These are phyloP conservation scores for Drosophila yakuba DNA, from an alignment of 1,140 invertebrate genomes.

Conservation along the genomic window DNA sequence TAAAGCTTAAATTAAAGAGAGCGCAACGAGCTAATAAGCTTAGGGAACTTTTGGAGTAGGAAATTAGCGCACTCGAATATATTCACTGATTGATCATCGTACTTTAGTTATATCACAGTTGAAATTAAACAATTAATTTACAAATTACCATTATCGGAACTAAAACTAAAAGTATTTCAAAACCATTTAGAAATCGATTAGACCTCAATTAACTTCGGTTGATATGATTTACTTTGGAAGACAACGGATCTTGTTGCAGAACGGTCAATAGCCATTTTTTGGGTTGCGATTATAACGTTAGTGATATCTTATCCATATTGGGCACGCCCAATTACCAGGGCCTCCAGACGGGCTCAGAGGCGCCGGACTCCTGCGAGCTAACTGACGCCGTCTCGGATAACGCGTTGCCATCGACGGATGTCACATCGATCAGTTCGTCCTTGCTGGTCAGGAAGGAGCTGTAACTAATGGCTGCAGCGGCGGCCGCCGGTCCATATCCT, in stretches of 20 bases:
- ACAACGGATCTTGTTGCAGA: constrained; percentile 74
- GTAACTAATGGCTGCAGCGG: constrained; percentile 63
- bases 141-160: constrained; percentile 38
- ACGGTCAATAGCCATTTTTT: constrained; percentile 65
- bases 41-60: constrained; percentile 55
- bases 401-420: constrained; percentile 73
- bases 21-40: constrained; percentile 32
- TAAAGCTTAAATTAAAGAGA: constrained; percentile 65
- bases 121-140: constrained; percentile 60
- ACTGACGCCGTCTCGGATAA: constrained; percentile 75
- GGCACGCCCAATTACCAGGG: constrained; percentile 65
- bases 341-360: constrained; percentile 76
- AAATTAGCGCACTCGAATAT: constrained; percentile 42
- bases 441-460: constrained; percentile 64
- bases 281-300: constrained; percentile 58
- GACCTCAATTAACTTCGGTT: constrained; percentile 13
- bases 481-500: constrained; percentile 59
- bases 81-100: constrained; percentile 45
- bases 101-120: constrained; percentile 74
- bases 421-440: constrained; percentile 80
- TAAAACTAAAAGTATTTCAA: constrained; percentile 59
- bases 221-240: constrained; percentile 74
- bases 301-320: constrained; percentile 55
- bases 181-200: constrained; percentile 53
- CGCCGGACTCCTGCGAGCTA: constrained; percentile 71